These are phyloP conservation scores for Alloplasta piceator DNA, from an alignment of 2,888 invertebrate genomes.

Conservation along the genomic window DNA sequence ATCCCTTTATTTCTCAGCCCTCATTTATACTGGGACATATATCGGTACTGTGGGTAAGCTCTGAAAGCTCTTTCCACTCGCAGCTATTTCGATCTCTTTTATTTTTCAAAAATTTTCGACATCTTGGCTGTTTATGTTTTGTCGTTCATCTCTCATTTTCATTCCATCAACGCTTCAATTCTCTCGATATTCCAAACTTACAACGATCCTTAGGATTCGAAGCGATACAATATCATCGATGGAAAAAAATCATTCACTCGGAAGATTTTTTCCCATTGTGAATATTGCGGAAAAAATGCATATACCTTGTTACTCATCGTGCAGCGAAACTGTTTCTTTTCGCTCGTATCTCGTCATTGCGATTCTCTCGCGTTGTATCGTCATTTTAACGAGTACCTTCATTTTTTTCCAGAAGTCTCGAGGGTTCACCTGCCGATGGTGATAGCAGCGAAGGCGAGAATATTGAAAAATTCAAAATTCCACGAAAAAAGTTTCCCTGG, in stretches of 20 bases:
- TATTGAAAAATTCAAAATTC: constrained; percentile 85
- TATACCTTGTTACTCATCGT: neutral
- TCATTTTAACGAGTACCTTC: constrained; percentile 2
- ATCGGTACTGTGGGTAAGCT: constrained; percentile 84
- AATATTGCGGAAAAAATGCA: too few species aligned
- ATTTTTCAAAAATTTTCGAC: constrained; percentile 64
- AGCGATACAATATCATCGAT: constrained; percentile 18
- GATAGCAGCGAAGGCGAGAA: constrained; percentile 77
- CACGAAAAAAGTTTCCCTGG: constrained; percentile 91
- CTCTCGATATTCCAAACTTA: neutral
- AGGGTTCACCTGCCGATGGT: constrained; percentile 73
- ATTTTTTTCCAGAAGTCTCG: constrained; percentile 78
- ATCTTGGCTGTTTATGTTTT: constrained; percentile 36
- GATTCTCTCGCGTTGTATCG: constrained; percentile 43
- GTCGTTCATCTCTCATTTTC: neutral
- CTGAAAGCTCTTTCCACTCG: constrained; percentile 76
- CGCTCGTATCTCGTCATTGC: constrained; percentile 40
- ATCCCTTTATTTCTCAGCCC: constrained; percentile 83
- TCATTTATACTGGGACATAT: constrained; percentile 84
- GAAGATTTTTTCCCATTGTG: neutral
- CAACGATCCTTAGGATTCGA: constrained; percentile 25
- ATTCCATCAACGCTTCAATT: constrained; percentile 19
- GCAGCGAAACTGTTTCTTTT: constrained; percentile 29
- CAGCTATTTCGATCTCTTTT: constrained; percentile 44
- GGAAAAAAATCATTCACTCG: neutral